Conservation (phyloP, 2,113 vertebrate genomes). For the Pipra filicauda region DNA sequence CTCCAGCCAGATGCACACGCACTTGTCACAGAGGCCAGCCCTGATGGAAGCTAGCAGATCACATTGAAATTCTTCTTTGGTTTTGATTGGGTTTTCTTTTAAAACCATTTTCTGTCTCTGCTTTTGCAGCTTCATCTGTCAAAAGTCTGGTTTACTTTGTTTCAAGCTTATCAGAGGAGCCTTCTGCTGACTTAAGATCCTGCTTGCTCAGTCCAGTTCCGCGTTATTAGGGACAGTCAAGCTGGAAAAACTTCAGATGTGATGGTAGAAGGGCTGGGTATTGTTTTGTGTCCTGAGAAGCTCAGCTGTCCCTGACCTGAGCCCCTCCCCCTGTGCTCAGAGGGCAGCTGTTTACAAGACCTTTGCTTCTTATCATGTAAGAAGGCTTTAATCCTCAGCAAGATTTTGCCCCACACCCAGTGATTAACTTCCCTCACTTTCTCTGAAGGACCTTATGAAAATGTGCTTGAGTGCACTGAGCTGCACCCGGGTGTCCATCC, state of each 20-base stretch:
- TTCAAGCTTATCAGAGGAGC: neutral
- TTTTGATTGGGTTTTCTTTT: neutral
- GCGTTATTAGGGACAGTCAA: neutral
- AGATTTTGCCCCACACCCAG: neutral
- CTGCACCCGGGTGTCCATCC: rapidly evolving
- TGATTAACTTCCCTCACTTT: neutral
- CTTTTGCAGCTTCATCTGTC: neutral
- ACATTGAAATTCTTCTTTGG: neutral
- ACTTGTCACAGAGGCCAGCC: neutral
- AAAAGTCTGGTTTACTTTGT: neutral
- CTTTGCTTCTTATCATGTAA: neutral
- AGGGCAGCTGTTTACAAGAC: neutral
- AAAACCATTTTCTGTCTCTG: neutral
- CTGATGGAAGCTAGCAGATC: neutral
- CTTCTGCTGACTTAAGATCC: neutral
- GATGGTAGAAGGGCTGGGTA: neutral
- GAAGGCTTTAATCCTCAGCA: slow-evolving; percentile 4
- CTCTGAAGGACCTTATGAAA: neutral
- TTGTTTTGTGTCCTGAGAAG: neutral
- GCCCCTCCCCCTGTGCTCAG: neutral
- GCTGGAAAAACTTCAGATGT: neutral
- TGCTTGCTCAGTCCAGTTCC: neutral
- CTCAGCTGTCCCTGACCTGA: neutral
- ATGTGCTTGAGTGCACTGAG: rapidly evolving
- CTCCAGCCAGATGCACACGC: neutral